These are phyloP conservation scores for Enteromius treurensis DNA, from an alignment of 2,797 vertebrate species.

Conservation along the genomic window DNA sequence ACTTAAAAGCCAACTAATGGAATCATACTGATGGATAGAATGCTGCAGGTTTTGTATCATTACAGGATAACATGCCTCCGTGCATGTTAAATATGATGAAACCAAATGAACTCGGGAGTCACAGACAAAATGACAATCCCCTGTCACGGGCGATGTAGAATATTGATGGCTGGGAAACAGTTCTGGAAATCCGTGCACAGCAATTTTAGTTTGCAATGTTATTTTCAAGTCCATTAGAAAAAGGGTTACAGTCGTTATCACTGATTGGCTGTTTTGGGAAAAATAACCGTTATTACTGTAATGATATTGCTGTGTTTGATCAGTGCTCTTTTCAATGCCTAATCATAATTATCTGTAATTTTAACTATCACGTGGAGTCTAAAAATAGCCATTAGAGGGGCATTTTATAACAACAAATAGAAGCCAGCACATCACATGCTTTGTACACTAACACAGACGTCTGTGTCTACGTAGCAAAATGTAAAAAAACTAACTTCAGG, in stretches of 20 bases:
- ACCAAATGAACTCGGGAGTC: slow-evolving; percentile 72
- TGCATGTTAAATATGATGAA: slow-evolving; percentile 73
- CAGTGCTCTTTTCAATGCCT: slow-evolving; percentile 35
- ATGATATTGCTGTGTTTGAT: slow-evolving; percentile 47
- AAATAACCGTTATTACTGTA: slow-evolving; percentile 45
- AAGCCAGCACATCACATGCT: neutral
- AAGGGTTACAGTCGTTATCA: slow-evolving; percentile 42
- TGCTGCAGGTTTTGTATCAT: slow-evolving; percentile 75
- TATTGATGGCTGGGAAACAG: slow-evolving; percentile 45
- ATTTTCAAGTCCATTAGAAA: slow-evolving; percentile 58
- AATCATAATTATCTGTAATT: slow-evolving; percentile 40
- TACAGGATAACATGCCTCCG: slow-evolving; percentile 70
- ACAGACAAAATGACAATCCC: slow-evolving; percentile 50
- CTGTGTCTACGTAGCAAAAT: neutral
- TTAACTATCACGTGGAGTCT: slow-evolving; percentile 16
- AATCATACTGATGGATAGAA: slow-evolving; percentile 78
- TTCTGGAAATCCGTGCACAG: slow-evolving; percentile 39
- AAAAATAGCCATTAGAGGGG: slow-evolving; percentile 27
- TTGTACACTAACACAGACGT: neutral
- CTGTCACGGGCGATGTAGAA: slow-evolving; percentile 43
- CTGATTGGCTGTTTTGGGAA: slow-evolving; percentile 43
- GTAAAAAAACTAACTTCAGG: neutral
- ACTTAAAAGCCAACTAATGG: slow-evolving; percentile 85
- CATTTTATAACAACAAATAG: neutral
- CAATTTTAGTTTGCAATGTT: slow-evolving; percentile 49